Evolutionary conservation across 2,888 invertebrate species (phyloP), one percentile per base, ranked within the genome.

Genomic region (Salpingus planirostris): DNA sequence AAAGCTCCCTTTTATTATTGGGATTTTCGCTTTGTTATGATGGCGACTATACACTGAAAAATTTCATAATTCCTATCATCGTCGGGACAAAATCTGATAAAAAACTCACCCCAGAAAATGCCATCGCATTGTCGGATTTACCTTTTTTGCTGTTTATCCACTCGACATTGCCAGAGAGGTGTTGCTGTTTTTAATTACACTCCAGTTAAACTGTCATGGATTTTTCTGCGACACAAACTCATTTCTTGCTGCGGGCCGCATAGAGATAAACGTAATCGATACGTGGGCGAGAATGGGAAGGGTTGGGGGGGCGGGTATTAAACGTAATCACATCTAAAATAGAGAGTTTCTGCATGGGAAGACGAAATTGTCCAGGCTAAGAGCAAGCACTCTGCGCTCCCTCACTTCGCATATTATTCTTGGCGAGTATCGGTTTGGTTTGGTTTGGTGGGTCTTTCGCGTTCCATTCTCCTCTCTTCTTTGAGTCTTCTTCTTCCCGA

Each of bases 291-390:
- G 25, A 25, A 3, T 3, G 12, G 12, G 25, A 12, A 12, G 12
- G 14, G 10, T 10, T n/a, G 18, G 1, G 5, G 15, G 21, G 38
- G 29, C 4, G 26, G 27, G 35, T 36, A 40, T 43, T 36, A 43
- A 43, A 40, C 38, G 37, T 38, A 43, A 40, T 40, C 38, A 40
- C 39, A 38, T 40, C 33, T 42, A 26, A 42, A 42, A 42, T 39
- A 40, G 37, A 27, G 31, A n/a, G 27, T 33, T 39, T 42, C 33
- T 39, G 39, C 36, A 42, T 40, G 39, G 39, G 7, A 27, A 36
- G 33, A 25, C 38, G 33, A 35, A 38, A 41, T 41, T 38, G 32
- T 31, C 37, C 11, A 15, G n/a, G n/a, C 27, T 24, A 10, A 10
- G 11, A 24, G 10, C 13, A 11, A 10, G 6, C 13, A 6, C 13